Evolutionary conservation across 2,113 vertebrate genomes (phyloP).

Genomic region (Shinisaurus crocodilurus): DNA sequence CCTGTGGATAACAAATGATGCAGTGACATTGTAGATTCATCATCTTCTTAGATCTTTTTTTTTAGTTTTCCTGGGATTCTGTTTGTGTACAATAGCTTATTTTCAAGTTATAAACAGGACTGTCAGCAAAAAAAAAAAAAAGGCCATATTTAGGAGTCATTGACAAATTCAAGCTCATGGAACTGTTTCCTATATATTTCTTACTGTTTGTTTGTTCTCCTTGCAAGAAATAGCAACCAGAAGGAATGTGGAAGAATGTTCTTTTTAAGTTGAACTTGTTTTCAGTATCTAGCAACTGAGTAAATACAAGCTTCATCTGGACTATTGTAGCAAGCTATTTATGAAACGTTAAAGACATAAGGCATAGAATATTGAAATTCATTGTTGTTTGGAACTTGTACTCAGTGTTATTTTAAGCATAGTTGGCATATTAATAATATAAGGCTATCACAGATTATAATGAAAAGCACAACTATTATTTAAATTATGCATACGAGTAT

Average conservation of each 20-base stretch:
- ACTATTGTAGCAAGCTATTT: neutral
- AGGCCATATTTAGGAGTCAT: neutral
- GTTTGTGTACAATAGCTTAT: neutral
- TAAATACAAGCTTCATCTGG: neutral
- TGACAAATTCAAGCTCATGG: accelerated
- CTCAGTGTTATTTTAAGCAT: neutral
- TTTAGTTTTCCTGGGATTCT: neutral
- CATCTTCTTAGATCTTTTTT: neutral
- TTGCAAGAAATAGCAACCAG: neutral
- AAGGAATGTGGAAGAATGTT: neutral
- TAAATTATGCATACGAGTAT: neutral
- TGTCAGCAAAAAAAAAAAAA: neutral
- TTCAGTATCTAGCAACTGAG: neutral
- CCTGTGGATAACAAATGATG: neutral
- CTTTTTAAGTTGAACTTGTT: neutral
- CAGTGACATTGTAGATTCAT: neutral
- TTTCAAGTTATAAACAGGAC: neutral
- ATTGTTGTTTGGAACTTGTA: neutral
- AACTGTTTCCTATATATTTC: neutral
- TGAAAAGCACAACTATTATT: slow-evolving; percentile 1
- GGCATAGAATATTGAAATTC: neutral
- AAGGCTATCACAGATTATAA: neutral
- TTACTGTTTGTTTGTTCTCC: neutral
- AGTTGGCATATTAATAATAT: too few species aligned
- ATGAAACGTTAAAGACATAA: neutral